Percentiles rank a stretch among this genome's conserved stretches.
These are phyloP conservation scores for Sebastes hubbsi DNA, from an alignment of 2,797 vertebrate species.

Conservation along the genomic window DNA sequence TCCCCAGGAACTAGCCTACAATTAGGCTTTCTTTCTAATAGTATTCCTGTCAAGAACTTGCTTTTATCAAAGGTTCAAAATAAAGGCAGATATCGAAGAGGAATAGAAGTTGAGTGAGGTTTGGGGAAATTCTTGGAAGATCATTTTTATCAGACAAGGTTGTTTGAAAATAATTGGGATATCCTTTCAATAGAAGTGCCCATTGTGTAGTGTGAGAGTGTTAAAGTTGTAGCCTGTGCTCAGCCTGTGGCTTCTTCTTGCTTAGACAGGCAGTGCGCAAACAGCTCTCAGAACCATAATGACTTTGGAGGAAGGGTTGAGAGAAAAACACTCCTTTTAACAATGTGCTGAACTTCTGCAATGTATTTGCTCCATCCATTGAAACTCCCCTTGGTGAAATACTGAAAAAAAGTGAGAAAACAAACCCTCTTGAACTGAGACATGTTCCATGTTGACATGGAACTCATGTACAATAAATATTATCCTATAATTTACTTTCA, in stretches of 20 bases:
- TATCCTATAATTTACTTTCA: background rate
- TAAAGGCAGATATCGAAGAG: conserved; percentile 5
- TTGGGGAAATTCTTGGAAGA: conserved; percentile 8
- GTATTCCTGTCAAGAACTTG: background rate
- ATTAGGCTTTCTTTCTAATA: background rate
- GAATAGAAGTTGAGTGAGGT: conserved; percentile 4
- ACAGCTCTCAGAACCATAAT: conserved; percentile 46
- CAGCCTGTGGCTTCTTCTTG: conserved; percentile 22
- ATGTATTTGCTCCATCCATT: conserved; percentile 36
- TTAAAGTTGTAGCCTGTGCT: conserved; percentile 14
- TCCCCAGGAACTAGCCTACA: background rate
- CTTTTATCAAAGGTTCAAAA: conserved; percentile 1
- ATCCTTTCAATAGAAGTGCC: conserved; percentile 4
- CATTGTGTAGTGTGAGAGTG: conserved; percentile 19
- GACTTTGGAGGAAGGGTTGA: conserved; percentile 43
- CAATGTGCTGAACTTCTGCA: conserved; percentile 52
- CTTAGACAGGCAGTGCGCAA: conserved; percentile 33
- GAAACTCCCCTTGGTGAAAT: conserved; percentile 33
- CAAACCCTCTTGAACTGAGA: conserved; percentile 15
- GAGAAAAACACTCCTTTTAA: conserved; percentile 59
- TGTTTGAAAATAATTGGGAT: conserved; percentile 52
- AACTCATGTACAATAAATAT: background rate
- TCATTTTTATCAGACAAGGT: conserved; percentile 16
- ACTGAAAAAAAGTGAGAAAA: background rate
- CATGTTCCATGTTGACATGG: background rate